Evolutionary conservation across 35 echinoderm and acorn worm species (phyloP).

Genomic region (Heliocidaris erythrogramma): DNA sequence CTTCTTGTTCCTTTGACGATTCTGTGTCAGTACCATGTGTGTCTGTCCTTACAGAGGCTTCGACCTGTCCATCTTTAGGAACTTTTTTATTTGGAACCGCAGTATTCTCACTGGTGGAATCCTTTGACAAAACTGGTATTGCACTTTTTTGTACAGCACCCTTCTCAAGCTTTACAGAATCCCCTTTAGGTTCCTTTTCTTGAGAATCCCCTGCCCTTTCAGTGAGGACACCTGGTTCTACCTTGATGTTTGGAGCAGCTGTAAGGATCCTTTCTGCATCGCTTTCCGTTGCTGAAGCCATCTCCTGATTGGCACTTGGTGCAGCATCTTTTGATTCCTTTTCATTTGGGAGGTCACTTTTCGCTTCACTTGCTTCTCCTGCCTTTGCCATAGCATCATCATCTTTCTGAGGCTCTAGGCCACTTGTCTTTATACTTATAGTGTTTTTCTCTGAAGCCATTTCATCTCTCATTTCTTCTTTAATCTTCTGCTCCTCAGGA

Average conservation of each 20-base stretch:
- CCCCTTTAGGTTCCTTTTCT: not conserved
- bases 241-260: not conserved
- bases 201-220: not conserved
- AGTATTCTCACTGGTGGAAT: not conserved
- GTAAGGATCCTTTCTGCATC: not conserved
- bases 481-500: not conserved
- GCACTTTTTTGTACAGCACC: not conserved
- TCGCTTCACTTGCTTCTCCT: not conserved
- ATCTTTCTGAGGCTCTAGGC: not conserved
- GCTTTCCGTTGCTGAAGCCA: not conserved
- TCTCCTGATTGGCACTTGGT: not conserved
- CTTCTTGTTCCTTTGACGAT: not conserved
- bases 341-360: not conserved
- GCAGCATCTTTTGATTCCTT: not conserved
- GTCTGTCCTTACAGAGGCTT: not conserved
- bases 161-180: not conserved
- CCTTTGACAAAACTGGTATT: not conserved
- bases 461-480: not conserved
- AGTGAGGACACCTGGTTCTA: not conserved
- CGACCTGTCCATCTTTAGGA: not conserved
- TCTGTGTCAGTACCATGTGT: not conserved
- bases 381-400: not conserved
- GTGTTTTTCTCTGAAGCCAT: not conserved
- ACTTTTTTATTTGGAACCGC: not conserved
- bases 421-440: not conserved